Conservation (phyloP, 2,888 invertebrate species). For the Sinohyriopsis cumingii region DNA sequence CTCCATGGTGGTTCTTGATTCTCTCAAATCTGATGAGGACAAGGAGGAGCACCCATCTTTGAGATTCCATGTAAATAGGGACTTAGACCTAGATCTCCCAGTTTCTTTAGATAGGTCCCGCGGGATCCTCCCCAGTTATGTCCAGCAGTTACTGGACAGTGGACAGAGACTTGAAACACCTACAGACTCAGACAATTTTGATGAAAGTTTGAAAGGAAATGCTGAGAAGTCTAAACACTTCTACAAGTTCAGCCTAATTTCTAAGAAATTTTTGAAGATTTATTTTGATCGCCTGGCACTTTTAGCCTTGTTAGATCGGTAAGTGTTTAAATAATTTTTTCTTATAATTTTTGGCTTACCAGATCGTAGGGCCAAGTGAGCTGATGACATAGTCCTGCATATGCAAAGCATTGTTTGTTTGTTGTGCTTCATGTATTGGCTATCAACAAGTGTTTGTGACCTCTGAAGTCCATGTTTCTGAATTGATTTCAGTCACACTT, state of each 20-base stretch:
- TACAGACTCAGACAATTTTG: slow-evolving; percentile 57
- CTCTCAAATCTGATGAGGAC: slow-evolving; percentile 52
- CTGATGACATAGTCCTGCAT: too few species aligned
- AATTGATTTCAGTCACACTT: not conserved
- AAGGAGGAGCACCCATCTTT: slow-evolving; percentile 17
- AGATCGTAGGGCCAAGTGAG: too few species aligned
- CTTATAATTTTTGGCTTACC: slow-evolving; percentile 1
- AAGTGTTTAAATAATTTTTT: slow-evolving; percentile 14
- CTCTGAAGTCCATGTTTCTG: not conserved
- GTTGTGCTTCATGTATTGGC: too few species aligned
- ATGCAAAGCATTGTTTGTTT: too few species aligned
- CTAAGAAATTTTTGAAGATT: slow-evolving; percentile 81
- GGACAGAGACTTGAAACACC: slow-evolving; percentile 39
- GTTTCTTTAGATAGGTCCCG: slow-evolving; percentile 23
- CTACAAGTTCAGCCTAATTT: slow-evolving; percentile 84
- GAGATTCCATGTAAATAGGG: slow-evolving; percentile 20
- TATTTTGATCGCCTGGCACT: slow-evolving; percentile 93
- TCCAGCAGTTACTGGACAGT: slow-evolving; percentile 52
- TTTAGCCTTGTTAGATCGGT: slow-evolving; percentile 89
- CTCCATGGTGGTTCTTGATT: slow-evolving; percentile 71
- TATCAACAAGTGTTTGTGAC: not conserved
- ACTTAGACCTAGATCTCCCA: slow-evolving; percentile 28
- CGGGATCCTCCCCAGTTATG: slow-evolving; percentile 45
- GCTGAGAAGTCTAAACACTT: slow-evolving; percentile 75
- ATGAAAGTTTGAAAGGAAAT: slow-evolving; percentile 53